Evolutionary conservation across 2,113 vertebrate species (phyloP), one percentile per base, ranked within the genome.

Genomic region (Raphicerus campestris): DNA sequence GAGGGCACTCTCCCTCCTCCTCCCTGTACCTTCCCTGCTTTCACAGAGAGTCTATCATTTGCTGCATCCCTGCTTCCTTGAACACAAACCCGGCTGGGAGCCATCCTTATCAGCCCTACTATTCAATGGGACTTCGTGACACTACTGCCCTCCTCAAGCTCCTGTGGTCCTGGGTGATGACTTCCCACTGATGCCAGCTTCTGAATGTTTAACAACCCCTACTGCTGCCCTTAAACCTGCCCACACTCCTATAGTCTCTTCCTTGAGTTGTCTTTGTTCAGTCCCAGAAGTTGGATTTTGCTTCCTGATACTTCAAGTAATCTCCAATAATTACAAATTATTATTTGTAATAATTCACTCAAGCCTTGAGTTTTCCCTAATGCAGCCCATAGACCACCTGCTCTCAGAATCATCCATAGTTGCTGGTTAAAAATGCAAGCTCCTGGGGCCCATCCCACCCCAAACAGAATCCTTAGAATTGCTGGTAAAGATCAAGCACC

Each of bases 401-500:
- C 16, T 89, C 86, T 73, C 53, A 66, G 45, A 93, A 70, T 61
- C 24, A 35, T 70, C 19, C 28, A 28, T 6, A n/a, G 7, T 17
- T 78, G 24, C 63, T 63, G 15, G 19, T n/a, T 80, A 39, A 45
- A 90, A 89, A 55, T 22, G 47, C 63, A 56, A 26, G 73, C 45
- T 77, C 32, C 70, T 32, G 17, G 66, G 6, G 22, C 14, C 2
- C n/a, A 26, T 92, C 20, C n/a, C 75, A 75, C 56, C 30, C 28
- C 20, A 80, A 22, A 47, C 42, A 86, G 30, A 88, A 39, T 28
- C 42, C 66, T 17, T 88, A 51, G 32, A 6, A 55, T 19, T 51
- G 9, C 3, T 1, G 1, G 66, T 10, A 1, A 11, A 30, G 35
- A 53, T 55, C 10, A 63, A 5, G 3, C 11, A 5, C n/a, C 47